A percentile compares a stretch with the other conserved stretches of the same genome.
phyloP scores from a whole-genome alignment of 2,113 vertebrate genomes.

The Cephalopholis sonnerati region DNA sequence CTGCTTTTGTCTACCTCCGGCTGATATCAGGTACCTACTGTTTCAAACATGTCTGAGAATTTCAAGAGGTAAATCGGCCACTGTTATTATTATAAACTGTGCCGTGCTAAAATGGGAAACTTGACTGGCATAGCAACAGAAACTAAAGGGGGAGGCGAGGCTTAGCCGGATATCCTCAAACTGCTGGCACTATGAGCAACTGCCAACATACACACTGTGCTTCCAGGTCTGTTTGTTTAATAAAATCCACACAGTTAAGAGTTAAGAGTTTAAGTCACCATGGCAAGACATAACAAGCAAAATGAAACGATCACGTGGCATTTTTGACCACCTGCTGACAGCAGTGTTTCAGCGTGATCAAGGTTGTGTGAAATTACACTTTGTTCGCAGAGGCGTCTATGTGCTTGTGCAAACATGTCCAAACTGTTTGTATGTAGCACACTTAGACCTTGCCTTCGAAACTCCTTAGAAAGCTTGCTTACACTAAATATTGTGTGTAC shows the following conservation, averaged over 20 bases:
- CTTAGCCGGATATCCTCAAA: not conserved
- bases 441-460: not conserved
- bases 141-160: not conserved
- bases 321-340: not conserved
- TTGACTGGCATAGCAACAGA: not conserved
- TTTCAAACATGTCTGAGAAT: not conserved
- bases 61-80: not conserved
- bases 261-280: conserved; percentile 22
- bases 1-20: too few relatives aligned
- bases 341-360: not conserved
- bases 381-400: not conserved
- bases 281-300: conserved; percentile 13
- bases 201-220: conserved; percentile 19
- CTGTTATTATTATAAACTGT: not conserved
- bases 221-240: conserved; percentile 26
- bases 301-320: not conserved
- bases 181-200: not conserved
- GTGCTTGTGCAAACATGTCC: not conserved
- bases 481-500: conserved; percentile 51
- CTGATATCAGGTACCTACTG: not conserved
- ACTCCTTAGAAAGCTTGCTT: conserved; percentile 25
- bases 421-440: not conserved
- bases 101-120: not conserved
- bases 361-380: not conserved
- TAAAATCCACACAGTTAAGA: not conserved